Evolutionary conservation across 1,140 invertebrate species (phyloP).

Genomic region (Drosophila orosa): DNA sequence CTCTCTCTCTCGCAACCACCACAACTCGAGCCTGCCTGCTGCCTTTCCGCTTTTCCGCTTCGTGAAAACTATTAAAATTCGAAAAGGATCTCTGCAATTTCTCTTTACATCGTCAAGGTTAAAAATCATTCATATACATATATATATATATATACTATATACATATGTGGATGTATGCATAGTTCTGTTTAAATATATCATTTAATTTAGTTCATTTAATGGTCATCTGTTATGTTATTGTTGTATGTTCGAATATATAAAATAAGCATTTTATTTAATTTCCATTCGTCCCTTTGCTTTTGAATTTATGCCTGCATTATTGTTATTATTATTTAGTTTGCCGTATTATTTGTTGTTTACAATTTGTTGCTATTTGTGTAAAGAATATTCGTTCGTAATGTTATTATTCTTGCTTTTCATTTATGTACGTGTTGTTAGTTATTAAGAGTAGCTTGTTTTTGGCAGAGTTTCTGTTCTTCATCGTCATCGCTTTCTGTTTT

Average conservation of each 20-base stretch:
- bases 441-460: slow-evolving; percentile 49
- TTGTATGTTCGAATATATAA: slow-evolving; percentile 77
- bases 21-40: slow-evolving; percentile 28
- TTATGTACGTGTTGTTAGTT: slow-evolving; percentile 26
- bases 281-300: slow-evolving; percentile 10
- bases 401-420: slow-evolving; percentile 19
- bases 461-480: slow-evolving; percentile 56
- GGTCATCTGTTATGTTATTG: slow-evolving; percentile 65
- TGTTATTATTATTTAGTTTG: slow-evolving; percentile 35
- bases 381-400: slow-evolving; percentile 28
- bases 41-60: slow-evolving; percentile 12
- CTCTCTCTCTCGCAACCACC: slow-evolving; percentile 32
- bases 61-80: slow-evolving; percentile 69
- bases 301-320: slow-evolving; percentile 48
- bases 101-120: slow-evolving; percentile 50
- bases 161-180: slow-evolving; percentile 37
- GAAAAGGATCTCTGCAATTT: slow-evolving; percentile 35
- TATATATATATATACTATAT: slow-evolving; percentile 32
- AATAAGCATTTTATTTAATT: slow-evolving; percentile 60
- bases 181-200: slow-evolving; percentile 47
- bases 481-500: slow-evolving; percentile 6
- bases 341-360: slow-evolving; percentile 44
- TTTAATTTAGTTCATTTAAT: slow-evolving; percentile 64
- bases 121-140: slow-evolving; percentile 70
- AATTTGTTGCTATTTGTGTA: slow-evolving; percentile 69